Conservation (phyloP, 2,888 invertebrate genomes). For the Deilephila elpenor region DNA sequence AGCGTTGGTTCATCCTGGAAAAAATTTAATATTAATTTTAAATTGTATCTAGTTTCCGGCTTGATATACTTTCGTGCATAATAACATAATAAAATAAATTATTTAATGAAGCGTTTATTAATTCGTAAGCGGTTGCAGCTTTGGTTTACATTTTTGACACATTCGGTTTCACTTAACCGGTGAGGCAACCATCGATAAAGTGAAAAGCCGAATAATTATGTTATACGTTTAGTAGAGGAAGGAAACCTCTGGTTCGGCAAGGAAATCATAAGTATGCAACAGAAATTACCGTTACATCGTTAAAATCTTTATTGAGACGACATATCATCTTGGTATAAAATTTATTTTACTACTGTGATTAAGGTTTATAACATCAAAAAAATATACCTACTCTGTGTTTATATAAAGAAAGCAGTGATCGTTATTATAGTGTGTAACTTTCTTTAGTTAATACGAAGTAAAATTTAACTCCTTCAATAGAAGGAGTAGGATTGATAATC, state of each 20-base stretch:
- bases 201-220: not conserved
- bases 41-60: conserved; percentile 10
- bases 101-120: not conserved
- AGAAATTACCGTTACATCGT: not conserved
- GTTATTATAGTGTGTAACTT: too few relatives aligned
- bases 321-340: not conserved
- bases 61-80: not conserved
- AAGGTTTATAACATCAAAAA: too few relatives aligned
- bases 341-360: not conserved
- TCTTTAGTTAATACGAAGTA: too few relatives aligned
- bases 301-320: not conserved
- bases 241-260: not conserved
- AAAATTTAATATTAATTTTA: not conserved
- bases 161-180: not conserved
- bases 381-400: too few relatives aligned
- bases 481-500: too few relatives aligned
- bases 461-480: too few relatives aligned
- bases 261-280: not conserved
- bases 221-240: not conserved
- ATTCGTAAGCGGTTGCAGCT: not conserved
- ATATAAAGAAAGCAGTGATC: too few relatives aligned
- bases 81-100: not conserved
- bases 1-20: not conserved
- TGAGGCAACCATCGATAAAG: not conserved
- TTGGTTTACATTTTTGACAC: not conserved